A percentile compares a stretch with the other conserved stretches of the same genome.
Evolutionary conservation across 2,113 vertebrate genomes (phyloP).

Genomic region (Hipposideros armiger): DNA sequence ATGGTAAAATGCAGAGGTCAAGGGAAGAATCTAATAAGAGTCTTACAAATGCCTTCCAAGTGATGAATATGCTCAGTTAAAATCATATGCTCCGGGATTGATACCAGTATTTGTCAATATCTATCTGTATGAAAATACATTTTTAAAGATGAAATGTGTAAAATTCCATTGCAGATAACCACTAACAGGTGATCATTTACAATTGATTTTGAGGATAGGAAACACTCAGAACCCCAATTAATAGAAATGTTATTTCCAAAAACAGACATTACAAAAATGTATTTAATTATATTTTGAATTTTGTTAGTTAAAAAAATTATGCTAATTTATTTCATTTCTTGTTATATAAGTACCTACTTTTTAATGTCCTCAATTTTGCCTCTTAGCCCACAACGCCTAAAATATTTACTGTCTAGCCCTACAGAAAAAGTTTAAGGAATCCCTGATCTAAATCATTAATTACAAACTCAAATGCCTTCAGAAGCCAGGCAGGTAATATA

Average conservation of each 20-base stretch:
- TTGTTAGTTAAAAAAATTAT: constrained; percentile 25
- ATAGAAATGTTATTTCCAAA: background rate
- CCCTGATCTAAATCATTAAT: constrained; percentile 4
- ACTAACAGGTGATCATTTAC: constrained; percentile 3
- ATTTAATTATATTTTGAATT: constrained; percentile 45
- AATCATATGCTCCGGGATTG: background rate
- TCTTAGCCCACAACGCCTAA: constrained; percentile 22
- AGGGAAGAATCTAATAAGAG: background rate
- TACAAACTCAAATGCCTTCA: constrained; percentile 49
- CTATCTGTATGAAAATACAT: background rate
- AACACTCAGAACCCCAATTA: background rate
- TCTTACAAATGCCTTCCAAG: constrained; percentile 35
- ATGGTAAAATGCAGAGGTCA: constrained; percentile 15
- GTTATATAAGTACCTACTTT: background rate
- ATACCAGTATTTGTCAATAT: background rate
- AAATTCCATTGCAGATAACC: constrained; percentile 36
- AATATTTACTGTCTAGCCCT: background rate
- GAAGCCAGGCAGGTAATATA: constrained; percentile 14
- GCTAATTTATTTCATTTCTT: background rate
- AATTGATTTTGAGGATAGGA: constrained; percentile 36
- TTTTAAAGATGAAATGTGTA: constrained; percentile 34
- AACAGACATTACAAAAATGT: background rate
- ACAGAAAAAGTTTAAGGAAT: background rate
- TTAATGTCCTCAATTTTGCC: background rate
- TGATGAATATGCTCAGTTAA: constrained; percentile 3